Conservation (phyloP, 2,113 vertebrate species). For the Sinocyclocheilus anophthalmus region DNA sequence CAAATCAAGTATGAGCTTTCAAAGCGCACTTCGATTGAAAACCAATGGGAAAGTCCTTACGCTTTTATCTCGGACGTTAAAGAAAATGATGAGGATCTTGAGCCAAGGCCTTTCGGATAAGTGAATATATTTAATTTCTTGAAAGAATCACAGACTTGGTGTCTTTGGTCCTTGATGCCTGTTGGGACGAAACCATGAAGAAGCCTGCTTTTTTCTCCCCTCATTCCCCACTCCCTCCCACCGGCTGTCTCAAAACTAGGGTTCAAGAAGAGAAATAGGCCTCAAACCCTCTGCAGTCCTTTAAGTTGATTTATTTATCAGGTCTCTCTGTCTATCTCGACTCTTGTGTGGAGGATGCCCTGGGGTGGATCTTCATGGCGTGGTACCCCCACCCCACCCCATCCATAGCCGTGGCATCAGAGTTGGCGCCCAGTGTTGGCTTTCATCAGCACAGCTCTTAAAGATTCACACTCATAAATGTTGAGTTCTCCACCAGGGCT, state of each 20-base stretch:
- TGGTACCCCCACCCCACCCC: constrained; percentile 54
- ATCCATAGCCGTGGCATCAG: constrained; percentile 58
- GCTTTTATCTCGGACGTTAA: constrained; percentile 77
- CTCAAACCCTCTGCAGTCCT: constrained; percentile 76
- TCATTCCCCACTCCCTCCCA: background rate
- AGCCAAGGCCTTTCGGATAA: constrained; percentile 77
- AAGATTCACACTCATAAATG: constrained; percentile 67
- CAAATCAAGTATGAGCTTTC: constrained; percentile 79
- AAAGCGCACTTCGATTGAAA: constrained; percentile 77
- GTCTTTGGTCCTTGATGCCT: constrained; percentile 78
- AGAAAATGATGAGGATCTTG: constrained; percentile 77
- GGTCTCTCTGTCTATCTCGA: constrained; percentile 58
- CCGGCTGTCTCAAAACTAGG: constrained; percentile 57
- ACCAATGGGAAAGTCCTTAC: constrained; percentile 79
- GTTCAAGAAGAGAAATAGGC: constrained; percentile 75
- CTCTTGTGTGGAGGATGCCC: constrained; percentile 77
- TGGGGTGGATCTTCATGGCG: constrained; percentile 71
- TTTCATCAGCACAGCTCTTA: constrained; percentile 68
- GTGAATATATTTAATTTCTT: constrained; percentile 81
- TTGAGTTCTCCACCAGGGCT: constrained; percentile 44
- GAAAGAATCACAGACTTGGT: constrained; percentile 78
- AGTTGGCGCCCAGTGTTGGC: constrained; percentile 45
- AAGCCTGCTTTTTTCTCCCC: constrained; percentile 60
- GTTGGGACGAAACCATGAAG: constrained; percentile 72
- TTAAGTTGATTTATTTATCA: constrained; percentile 85